Evolutionary conservation across 2,113 vertebrate species (phyloP).

Genomic region (Scophthalmus maximus): DNA sequence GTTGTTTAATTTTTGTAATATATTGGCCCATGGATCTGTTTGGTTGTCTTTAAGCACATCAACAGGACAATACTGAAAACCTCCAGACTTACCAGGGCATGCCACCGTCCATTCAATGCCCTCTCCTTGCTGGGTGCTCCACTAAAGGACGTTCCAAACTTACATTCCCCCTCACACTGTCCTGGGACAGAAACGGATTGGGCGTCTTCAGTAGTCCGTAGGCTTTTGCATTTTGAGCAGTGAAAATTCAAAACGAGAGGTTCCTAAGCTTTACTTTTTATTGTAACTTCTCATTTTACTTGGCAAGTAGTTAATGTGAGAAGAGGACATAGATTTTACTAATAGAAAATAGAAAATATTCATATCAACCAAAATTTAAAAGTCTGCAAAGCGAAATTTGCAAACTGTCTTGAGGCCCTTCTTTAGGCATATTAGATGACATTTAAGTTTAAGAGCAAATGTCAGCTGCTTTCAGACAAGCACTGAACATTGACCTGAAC

Average conservation of each 20-base stretch:
- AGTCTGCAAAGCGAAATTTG: no score
- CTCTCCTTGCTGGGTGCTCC: constrained; percentile 66
- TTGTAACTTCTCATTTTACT: neutral
- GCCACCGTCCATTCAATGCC: constrained; percentile 75
- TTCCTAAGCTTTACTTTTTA: neutral
- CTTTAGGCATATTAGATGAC: neutral
- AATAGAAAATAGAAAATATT: neutral
- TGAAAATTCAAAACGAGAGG: neutral
- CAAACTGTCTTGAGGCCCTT: neutral
- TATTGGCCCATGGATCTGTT: constrained; percentile 42
- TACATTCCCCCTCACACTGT: constrained; percentile 72
- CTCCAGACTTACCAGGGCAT: constrained; percentile 80
- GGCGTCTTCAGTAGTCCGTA: constrained; percentile 61
- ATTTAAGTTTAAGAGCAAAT: neutral
- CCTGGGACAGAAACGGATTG: constrained; percentile 79
- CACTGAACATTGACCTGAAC: no score
- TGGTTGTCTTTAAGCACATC: constrained; percentile 54
- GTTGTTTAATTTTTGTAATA: constrained; percentile 3
- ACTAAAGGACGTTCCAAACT: constrained; percentile 78
- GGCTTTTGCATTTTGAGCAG: constrained; percentile 6
- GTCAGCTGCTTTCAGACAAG: no score
- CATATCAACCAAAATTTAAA: neutral
- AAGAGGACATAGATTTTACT: neutral
- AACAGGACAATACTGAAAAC: constrained; percentile 75
- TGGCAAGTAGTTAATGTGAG: neutral